phyloP scores from a whole-genome alignment of 1,140 invertebrate species.

The Drosophila erecta region DNA sequence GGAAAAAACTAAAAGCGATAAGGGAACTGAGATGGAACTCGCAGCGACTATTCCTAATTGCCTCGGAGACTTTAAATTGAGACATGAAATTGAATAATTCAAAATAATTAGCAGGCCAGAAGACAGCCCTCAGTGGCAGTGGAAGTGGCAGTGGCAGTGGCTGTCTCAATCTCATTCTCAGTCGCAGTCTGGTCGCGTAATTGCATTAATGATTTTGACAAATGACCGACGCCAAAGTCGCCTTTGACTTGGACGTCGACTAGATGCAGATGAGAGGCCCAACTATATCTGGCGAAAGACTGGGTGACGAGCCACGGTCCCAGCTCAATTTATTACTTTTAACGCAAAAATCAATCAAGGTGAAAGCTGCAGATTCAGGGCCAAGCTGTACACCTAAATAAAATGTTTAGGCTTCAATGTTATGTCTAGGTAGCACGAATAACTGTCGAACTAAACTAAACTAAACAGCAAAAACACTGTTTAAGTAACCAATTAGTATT shows the following conservation, averaged over 20 bases:
- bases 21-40: constrained; percentile 44
- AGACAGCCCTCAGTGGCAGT: constrained; percentile 24
- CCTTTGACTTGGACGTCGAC: constrained; percentile 56
- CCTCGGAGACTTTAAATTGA: constrained; percentile 76
- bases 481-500: no score
- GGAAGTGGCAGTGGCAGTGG: constrained; percentile 18
- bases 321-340: constrained; percentile 15
- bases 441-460: no score
- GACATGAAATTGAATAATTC: constrained; percentile 84
- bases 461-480: neutral
- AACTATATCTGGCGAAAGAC: constrained; percentile 20
- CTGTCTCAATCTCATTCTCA: constrained; percentile 11
- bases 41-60: constrained; percentile 70
- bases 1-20: constrained; percentile 66
- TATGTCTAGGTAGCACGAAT: neutral
- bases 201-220: constrained; percentile 84
- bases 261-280: constrained; percentile 37
- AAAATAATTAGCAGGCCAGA: constrained; percentile 76
- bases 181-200: constrained; percentile 58
- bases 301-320: neutral
- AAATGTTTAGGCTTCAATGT: neutral
- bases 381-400: neutral
- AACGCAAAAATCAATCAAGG: constrained; percentile 40
- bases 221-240: constrained; percentile 70
- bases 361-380: constrained; percentile 5